These are phyloP conservation scores for Ophthalmolycus amberensis DNA, from an alignment of 2,113 vertebrate species.

Conservation along the genomic window DNA sequence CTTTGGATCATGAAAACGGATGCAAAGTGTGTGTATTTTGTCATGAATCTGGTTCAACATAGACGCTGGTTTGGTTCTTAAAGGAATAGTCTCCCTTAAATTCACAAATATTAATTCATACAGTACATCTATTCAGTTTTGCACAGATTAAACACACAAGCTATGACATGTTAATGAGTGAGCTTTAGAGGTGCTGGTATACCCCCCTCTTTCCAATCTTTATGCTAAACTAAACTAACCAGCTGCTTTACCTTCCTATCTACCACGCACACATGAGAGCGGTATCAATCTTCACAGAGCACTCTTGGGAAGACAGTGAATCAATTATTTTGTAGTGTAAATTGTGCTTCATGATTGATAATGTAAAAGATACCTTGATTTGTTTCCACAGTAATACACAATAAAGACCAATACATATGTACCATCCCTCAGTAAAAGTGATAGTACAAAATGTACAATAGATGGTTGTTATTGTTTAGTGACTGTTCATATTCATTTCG, in stretches of 20 bases:
- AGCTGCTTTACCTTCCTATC: not conserved
- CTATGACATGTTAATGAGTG: not conserved
- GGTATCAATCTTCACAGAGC: not conserved
- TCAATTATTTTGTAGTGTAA: not conserved
- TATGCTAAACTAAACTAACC: not conserved
- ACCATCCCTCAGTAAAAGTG: not conserved
- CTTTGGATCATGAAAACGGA: not conserved
- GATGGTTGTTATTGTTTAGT: not conserved
- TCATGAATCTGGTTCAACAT: not conserved
- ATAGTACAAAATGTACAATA: not conserved
- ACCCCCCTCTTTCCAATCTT: not conserved
- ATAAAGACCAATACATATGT: not conserved
- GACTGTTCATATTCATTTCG: slow-evolving; percentile 24
- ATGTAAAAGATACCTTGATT: not conserved
- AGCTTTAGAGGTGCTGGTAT: not conserved
- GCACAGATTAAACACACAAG: not conserved
- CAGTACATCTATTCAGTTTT: not conserved
- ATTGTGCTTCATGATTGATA: not conserved
- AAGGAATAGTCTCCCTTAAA: not conserved
- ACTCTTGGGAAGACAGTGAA: not conserved
- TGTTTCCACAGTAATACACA: not conserved
- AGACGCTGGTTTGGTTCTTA: not conserved
- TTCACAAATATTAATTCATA: not conserved
- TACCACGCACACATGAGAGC: not conserved
- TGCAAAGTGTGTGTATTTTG: not conserved